Evolutionary conservation across 2,888 invertebrate genomes (phyloP).

Genomic region (Mantis religiosa): DNA sequence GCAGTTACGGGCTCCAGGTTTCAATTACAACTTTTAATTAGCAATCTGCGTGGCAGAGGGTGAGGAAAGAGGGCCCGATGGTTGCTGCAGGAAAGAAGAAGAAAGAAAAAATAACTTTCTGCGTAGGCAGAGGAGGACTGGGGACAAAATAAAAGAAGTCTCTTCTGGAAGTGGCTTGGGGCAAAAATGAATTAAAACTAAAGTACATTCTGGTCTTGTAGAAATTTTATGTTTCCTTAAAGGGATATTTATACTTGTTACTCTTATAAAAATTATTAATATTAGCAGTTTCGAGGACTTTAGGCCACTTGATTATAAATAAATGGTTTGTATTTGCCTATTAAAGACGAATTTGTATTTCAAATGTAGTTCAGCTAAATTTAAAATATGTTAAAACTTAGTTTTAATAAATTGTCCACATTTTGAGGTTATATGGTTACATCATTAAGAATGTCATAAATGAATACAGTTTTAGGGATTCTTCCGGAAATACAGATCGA

Average conservation of each 20-base stretch:
- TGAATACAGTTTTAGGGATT: too few relatives aligned
- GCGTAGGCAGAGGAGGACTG: neutral
- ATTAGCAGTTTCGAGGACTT: too few relatives aligned
- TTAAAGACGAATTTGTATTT: too few relatives aligned
- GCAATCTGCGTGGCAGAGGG: constrained; percentile 4
- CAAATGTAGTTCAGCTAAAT: too few relatives aligned
- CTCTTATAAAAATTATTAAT: neutral
- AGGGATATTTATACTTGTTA: neutral
- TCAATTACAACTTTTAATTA: constrained; percentile 19
- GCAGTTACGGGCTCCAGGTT: neutral
- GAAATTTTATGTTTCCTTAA: neutral
- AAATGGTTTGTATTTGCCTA: too few relatives aligned
- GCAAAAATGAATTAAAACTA: neutral
- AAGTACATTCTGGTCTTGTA: neutral
- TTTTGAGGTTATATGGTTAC: too few relatives aligned
- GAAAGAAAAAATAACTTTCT: constrained; percentile 1
- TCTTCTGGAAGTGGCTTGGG: neutral
- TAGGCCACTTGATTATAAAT: too few relatives aligned
- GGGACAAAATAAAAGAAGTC: constrained; percentile 13
- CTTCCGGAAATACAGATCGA: too few relatives aligned
- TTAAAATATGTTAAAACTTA: too few relatives aligned
- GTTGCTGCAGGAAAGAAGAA: neutral
- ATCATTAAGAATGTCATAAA: too few relatives aligned
- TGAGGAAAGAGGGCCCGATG: neutral
- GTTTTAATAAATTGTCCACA: too few relatives aligned